phyloP scores from a whole-genome alignment of 2,888 invertebrate genomes.

The Campoletis raptor region DNA sequence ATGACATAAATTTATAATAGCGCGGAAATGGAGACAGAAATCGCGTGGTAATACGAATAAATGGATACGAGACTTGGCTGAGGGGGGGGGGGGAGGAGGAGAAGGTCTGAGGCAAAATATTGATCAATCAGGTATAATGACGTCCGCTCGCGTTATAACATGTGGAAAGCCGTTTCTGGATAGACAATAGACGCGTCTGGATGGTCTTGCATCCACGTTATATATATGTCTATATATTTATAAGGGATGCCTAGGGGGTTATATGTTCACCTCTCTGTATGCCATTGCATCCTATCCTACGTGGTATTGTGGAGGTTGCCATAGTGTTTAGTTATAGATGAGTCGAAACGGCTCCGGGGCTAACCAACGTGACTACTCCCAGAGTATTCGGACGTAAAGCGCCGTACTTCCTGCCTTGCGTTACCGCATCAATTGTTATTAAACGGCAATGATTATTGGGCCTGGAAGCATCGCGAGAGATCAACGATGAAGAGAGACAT shows the following conservation, averaged over 20 bases:
- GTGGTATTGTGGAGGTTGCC: constrained; percentile 35
- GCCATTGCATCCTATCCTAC: constrained; percentile 28
- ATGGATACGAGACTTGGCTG: constrained; percentile 16
- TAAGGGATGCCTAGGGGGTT: constrained; percentile 48
- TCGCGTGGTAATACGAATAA: constrained; percentile 28
- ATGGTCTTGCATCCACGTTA: constrained; percentile 59
- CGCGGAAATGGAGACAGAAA: background rate
- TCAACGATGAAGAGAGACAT: constrained; percentile 29
- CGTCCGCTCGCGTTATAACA: constrained; percentile 51
- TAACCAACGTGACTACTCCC: constrained; percentile 50
- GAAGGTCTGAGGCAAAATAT: constrained; percentile 77
- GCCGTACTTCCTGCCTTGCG: constrained; percentile 77
- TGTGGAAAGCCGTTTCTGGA: constrained; percentile 56
- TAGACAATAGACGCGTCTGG: constrained; percentile 70
- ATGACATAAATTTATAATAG: constrained; percentile 30
- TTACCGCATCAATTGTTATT: constrained; percentile 83
- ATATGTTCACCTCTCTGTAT: constrained; percentile 42
- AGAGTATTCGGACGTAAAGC: constrained; percentile 74
- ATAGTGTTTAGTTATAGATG: constrained; percentile 66
- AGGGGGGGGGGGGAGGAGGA: constrained; percentile 61
- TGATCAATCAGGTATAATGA: constrained; percentile 79
- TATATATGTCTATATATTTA: constrained; percentile 28
- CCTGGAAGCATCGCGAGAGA: constrained; percentile 57
- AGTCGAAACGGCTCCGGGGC: constrained; percentile 66
- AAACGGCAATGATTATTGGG: constrained; percentile 82